Conservation (phyloP, 2,888 invertebrate species). For the Oscheius sp. region DNA sequence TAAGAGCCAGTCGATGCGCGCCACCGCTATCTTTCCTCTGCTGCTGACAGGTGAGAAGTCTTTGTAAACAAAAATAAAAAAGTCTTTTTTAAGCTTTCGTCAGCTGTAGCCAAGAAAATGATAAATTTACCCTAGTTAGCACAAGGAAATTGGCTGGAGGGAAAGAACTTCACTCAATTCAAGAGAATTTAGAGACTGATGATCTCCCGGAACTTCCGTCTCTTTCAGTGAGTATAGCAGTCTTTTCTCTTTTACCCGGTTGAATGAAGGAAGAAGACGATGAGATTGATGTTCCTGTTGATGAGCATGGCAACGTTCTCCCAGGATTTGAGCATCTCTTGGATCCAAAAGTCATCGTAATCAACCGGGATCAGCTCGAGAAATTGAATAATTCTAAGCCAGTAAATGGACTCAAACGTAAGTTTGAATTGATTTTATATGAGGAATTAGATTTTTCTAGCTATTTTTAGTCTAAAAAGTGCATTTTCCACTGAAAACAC, state of each 20-base stretch:
- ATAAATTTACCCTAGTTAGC: neutral
- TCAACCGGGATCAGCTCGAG: conserved; percentile 1
- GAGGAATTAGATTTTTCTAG: neutral
- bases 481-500: neutral
- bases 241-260: neutral
- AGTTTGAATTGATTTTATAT: too few relatives aligned
- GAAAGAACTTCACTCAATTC: conserved; percentile 2
- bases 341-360: neutral
- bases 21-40: conserved; percentile 14
- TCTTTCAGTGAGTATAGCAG: neutral
- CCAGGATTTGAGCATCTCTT: conserved; percentile 14
- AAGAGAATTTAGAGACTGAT: conserved; percentile 10
- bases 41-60: conserved; percentile 21
- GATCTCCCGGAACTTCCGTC: conserved; percentile 5
- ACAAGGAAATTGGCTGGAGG: neutral
- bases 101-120: neutral
- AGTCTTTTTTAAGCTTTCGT: neutral
- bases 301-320: conserved; percentile 1
- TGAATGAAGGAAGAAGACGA: conserved; percentile 4
- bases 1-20: conserved; percentile 25
- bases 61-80: neutral
- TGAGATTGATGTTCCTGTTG: conserved; percentile 7
- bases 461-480: neutral
- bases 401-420: neutral
- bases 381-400: conserved; percentile 9